Evolutionary conservation across 2,888 invertebrate species (phyloP).

Genomic region (Perizoma flavofasciatum): DNA sequence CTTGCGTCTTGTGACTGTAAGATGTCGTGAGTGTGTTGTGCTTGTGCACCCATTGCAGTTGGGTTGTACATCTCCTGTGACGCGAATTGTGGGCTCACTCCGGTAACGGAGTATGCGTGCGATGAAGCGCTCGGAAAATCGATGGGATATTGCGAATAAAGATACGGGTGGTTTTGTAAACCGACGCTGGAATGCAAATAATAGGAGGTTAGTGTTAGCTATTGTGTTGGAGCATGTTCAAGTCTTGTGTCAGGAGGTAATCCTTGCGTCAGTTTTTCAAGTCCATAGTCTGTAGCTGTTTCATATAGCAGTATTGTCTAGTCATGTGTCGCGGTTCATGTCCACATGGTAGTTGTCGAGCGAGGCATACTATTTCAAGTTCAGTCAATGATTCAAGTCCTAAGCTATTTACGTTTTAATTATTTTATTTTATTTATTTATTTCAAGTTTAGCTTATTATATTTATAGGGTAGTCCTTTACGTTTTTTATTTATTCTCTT

Average conservation of each 20-base stretch:
- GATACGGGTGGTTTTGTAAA: constrained; percentile 79
- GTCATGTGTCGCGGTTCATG: background rate
- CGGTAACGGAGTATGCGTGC: constrained; percentile 80
- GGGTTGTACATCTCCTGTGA: constrained; percentile 78
- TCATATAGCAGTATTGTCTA: background rate
- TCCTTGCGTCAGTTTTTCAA: background rate
- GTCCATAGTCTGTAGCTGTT: background rate
- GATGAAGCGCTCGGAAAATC: constrained; percentile 82
- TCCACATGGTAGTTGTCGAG: background rate
- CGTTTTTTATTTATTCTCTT: too few species aligned
- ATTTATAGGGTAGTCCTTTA: too few species aligned
- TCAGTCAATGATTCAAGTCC: background rate
- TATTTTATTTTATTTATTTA: too few species aligned
- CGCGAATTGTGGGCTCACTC: constrained; percentile 78
- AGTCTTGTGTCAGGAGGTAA: constrained; percentile 3
- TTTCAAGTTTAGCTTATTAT: too few species aligned
- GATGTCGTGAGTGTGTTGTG: constrained; percentile 67
- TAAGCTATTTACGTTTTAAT: too few species aligned
- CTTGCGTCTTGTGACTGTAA: constrained; percentile 74
- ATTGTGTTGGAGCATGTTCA: constrained; percentile 2
- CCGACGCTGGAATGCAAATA: constrained; percentile 80
- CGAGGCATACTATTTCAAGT: background rate
- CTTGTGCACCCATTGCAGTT: constrained; percentile 66
- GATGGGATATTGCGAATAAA: constrained; percentile 82
- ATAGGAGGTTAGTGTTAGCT: constrained; percentile 48